A percentile compares a stretch with the other conserved stretches of the same genome.
Conservation (phyloP, 2,888 invertebrate genomes). For the Calliopum simillimum region DNA sequence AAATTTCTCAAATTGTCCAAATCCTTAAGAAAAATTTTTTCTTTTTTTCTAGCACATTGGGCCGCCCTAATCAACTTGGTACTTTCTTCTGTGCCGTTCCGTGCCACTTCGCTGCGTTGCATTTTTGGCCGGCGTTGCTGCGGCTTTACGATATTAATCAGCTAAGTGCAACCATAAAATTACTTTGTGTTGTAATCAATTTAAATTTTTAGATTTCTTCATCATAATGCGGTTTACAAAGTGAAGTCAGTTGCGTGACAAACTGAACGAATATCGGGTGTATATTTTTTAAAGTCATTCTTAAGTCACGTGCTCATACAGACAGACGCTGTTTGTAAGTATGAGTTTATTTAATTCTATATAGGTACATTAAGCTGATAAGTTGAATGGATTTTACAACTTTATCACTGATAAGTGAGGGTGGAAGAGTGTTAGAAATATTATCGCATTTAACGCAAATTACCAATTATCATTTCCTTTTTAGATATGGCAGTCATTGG, state of each 20-base stretch:
- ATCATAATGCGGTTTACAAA: background rate
- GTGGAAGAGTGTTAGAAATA: background rate
- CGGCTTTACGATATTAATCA: conserved; percentile 16
- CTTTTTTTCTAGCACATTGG: too few species aligned
- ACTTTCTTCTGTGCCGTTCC: background rate
- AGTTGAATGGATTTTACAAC: background rate
- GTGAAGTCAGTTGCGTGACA: background rate
- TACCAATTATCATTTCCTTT: background rate
- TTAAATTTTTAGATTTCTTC: conserved; percentile 14
- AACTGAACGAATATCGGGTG: too few species aligned
- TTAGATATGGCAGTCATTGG: background rate
- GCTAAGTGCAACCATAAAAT: conserved; percentile 34
- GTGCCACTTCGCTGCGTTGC: background rate
- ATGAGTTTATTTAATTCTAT: background rate
- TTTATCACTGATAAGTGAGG: background rate
- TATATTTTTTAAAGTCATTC: conserved; percentile 13
- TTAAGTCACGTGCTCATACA: conserved; percentile 22
- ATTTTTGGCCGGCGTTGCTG: conserved; percentile 7
- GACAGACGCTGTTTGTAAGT: conserved; percentile 9
- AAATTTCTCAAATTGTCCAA: conserved; percentile 41
- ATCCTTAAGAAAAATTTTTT: conserved; percentile 20
- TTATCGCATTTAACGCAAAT: background rate
- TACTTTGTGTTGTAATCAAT: conserved; percentile 36
- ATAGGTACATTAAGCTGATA: background rate
- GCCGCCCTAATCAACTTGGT: conserved; percentile 33